Percentiles rank a stretch among this genome's conserved stretches.
phyloP scores from a whole-genome alignment of 2,888 invertebrate species.

The Chrysolina oricalcia region DNA sequence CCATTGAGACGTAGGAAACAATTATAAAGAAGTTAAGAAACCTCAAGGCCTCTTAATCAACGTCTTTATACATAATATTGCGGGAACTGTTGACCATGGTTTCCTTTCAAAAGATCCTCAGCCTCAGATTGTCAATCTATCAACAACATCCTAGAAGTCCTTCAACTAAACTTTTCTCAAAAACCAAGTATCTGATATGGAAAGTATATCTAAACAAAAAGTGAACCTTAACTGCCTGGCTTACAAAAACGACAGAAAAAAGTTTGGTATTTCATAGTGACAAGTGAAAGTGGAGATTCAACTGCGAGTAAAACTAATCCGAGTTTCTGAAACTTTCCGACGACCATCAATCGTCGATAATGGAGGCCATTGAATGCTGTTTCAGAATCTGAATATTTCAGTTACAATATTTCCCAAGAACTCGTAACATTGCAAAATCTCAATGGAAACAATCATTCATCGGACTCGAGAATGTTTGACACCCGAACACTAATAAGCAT shows the following conservation, averaged over 20 bases:
- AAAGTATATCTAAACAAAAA: background rate
- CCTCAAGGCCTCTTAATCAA: too few species aligned
- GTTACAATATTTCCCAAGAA: background rate
- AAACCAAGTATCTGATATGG: background rate
- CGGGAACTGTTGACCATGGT: too few species aligned
- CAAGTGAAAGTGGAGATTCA: background rate
- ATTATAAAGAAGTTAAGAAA: too few species aligned
- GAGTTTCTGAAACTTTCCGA: background rate
- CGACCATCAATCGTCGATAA: constrained; percentile 3
- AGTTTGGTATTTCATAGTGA: background rate
- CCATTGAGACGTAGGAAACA: too few species aligned
- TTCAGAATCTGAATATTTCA: background rate
- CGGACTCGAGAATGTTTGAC: background rate
- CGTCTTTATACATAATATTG: too few species aligned
- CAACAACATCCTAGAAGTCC: too few species aligned
- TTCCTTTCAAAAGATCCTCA: too few species aligned
- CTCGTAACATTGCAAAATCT: background rate
- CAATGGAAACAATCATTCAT: background rate
- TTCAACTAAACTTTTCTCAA: background rate
- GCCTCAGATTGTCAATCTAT: too few species aligned
- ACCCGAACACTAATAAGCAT: background rate
- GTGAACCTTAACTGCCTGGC: background rate
- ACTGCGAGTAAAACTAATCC: background rate
- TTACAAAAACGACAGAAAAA: background rate
- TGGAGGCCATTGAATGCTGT: background rate